Conservation (phyloP, 37 sponge, comb jelly and placozoan genomes). For the Beroe ovata region DNA sequence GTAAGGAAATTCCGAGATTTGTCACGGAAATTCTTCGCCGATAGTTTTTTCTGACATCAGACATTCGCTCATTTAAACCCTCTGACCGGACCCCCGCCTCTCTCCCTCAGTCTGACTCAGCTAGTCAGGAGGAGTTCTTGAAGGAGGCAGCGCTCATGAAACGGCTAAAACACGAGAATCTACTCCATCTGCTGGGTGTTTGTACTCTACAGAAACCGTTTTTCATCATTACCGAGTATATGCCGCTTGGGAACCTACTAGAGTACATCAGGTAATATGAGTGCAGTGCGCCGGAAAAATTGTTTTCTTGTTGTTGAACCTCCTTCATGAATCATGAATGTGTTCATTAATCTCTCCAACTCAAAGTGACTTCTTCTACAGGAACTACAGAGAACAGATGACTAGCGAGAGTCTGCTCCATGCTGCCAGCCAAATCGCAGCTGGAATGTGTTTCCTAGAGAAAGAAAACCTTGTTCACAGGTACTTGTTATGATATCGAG, state of each 20-base stretch:
- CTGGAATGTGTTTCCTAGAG: conserved; percentile 96
- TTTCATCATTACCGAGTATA: conserved; percentile 96
- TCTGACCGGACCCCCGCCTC: too few relatives aligned
- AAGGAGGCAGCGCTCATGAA: conserved; percentile 98
- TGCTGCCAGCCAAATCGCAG: conserved; percentile 85
- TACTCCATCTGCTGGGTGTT: conserved; percentile 93
- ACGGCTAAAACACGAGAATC: conserved; percentile 83
- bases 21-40: too few relatives aligned
- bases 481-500: too few relatives aligned
- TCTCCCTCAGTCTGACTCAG: conserved; percentile 31
- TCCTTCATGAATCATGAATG: conserved; percentile 91
- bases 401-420: neutral
- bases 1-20: too few relatives aligned
- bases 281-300: conserved; percentile 79
- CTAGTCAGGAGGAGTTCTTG: conserved; percentile 78
- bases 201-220: conserved; percentile 92
- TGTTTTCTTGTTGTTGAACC: too few relatives aligned
- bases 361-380: too few relatives aligned
- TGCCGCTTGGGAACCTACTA: conserved; percentile 92
- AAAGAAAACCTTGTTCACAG: conserved; percentile 87
- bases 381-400: conserved; percentile 51
- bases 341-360: too few relatives aligned
- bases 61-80: too few relatives aligned
- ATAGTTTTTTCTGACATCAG: too few relatives aligned
- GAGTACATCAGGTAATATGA: conserved; percentile 83